Base-by-base conservation (phyloP, 2,888 invertebrate genomes). In the Eilema sororculum region DNA sequence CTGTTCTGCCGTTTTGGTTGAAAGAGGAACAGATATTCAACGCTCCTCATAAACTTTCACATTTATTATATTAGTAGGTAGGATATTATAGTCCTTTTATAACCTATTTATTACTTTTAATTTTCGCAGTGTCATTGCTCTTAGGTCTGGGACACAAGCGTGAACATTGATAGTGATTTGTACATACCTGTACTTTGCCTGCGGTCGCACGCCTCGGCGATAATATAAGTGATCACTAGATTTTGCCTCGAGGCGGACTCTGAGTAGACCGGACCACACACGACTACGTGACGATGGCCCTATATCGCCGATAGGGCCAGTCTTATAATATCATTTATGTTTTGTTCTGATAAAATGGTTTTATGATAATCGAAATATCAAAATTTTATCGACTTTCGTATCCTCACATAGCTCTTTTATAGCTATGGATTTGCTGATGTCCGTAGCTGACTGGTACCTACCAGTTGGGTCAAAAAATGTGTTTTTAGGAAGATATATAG, bases 181-280 rank as follows among this genome's bases (percentile, higher is more conserved):
- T 20, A 79, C 85, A 80, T 81, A n/a, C 80, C 77, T 79, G 71
- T 78, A 84, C 81, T 86, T 87, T 85, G 79, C 78, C 76, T 52
- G 65, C 72, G 75, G 74, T 77, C 77, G 72, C 77, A 79, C 76
- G 75, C 30, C 64, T 46, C 64, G 25, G 2, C 59, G 63, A 46
- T 67, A 28, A 58, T 65, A 56, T 65, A 73, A 76, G 70, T 78
- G 65, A 68, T 71, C 69, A 72, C 69, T 71, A 65, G 72, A 67
- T 24, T 70, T 64, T 33, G 20, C 71, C 79, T 57, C 37, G 58
- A 71, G 74, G 69, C 22, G 65, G 46, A 57, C 28, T 37, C 58
- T 62, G 41, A 63, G 41, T 41, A 25, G 77, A 65, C 77, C 80
- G 37, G 79, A 65, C 77, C 80, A 74, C 79, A 80, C 81, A 66